These are phyloP conservation scores for Ophiothrix spiculata DNA, from an alignment of 35 echinoderm and acorn worm species.

Conservation along the genomic window DNA sequence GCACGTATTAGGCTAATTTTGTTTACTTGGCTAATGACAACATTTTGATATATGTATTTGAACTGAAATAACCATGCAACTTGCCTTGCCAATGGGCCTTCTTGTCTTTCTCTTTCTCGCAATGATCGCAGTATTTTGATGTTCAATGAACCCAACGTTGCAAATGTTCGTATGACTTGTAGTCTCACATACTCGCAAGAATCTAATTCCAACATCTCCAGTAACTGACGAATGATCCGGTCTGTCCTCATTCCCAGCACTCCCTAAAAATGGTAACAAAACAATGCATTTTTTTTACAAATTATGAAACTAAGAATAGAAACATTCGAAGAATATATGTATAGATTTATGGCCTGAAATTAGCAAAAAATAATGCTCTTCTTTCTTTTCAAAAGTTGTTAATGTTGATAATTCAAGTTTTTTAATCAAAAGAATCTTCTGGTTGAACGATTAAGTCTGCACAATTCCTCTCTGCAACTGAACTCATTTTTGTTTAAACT, in stretches of 20 bases:
- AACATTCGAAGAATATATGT: no score
- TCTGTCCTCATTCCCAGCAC: slow-evolving; percentile 91
- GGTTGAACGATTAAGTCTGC: no score
- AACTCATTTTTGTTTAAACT: no score
- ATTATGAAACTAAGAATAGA: no score
- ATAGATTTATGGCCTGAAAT: no score
- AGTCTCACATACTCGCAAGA: slow-evolving; percentile 89
- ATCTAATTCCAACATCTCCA: slow-evolving; percentile 95
- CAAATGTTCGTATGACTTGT: slow-evolving; percentile 86
- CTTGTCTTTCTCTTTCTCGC: slow-evolving; percentile 70
- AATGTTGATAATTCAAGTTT: not conserved
- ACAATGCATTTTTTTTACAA: no score
- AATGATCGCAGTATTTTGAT: slow-evolving; percentile 79
- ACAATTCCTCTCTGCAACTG: no score
- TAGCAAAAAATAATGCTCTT: no score
- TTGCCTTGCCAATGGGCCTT: slow-evolving; percentile 81
- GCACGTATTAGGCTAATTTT: no score
- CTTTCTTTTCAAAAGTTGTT: not conserved
- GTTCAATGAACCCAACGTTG: slow-evolving; percentile 59
- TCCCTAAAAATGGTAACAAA: slow-evolving; percentile 90
- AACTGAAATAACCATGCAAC: not conserved
- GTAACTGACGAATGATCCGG: slow-evolving; percentile 57
- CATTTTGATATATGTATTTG: not conserved
- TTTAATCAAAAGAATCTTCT: not conserved
- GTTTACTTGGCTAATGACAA: not conserved